Evolutionary conservation across 2,888 invertebrate species (phyloP).

Genomic region (Cryptus viduatorius): DNA sequence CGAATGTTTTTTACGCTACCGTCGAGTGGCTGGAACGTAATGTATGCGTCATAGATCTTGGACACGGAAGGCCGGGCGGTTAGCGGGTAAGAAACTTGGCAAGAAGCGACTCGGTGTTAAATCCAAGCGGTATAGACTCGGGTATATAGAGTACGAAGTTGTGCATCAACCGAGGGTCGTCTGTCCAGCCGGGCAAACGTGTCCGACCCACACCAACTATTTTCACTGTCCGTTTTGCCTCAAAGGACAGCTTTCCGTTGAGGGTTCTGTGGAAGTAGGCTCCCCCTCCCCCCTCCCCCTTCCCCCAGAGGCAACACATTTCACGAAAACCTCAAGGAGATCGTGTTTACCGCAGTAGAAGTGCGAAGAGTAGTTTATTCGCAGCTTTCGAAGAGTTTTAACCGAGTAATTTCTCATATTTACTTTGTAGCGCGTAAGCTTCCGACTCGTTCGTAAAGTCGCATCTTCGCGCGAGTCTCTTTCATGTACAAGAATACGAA

Average conservation of each 20-base stretch:
- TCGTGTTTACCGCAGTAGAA: neutral
- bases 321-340: neutral
- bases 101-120: neutral
- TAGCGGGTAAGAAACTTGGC: constrained; percentile 14
- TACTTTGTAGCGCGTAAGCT: neutral
- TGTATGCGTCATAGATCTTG: neutral
- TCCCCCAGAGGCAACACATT: neutral
- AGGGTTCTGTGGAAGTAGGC: neutral
- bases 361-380: constrained; percentile 13
- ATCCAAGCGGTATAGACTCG: neutral
- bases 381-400: neutral
- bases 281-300: neutral
- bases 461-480: neutral
- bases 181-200: constrained; percentile 1
- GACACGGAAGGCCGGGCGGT: neutral
- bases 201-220: constrained; percentile 4
- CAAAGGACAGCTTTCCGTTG: neutral
- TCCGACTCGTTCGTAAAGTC: neutral
- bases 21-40: neutral
- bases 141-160: neutral
- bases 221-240: neutral
- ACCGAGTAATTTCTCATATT: neutral
- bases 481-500: neutral
- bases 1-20: neutral
- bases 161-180: neutral